phyloP scores from a whole-genome alignment of 2,113 vertebrate species.

The Hoplias malabaricus region DNA sequence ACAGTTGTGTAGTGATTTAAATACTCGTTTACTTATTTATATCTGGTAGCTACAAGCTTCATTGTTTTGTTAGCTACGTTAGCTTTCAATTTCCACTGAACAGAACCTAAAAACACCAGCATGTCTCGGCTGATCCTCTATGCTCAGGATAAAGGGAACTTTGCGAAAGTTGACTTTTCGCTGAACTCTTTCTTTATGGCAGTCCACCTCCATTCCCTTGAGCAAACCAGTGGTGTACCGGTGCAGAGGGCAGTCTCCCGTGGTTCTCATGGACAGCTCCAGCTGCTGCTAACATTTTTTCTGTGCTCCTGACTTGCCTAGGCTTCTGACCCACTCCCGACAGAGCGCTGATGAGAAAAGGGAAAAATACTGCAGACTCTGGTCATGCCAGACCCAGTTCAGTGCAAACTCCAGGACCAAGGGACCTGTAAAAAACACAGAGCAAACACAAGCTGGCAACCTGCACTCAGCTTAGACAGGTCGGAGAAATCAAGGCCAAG shows the following conservation, averaged over 20 bases:
- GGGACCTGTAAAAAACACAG: conserved; percentile 45
- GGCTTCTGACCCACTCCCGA: conserved; percentile 46
- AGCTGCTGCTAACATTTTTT: background rate
- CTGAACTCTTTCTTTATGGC: background rate
- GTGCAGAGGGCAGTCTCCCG: background rate
- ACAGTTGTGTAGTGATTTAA: no score
- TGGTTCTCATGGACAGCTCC: background rate
- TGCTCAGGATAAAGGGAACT: background rate
- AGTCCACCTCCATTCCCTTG: background rate
- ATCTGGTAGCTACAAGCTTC: no score
- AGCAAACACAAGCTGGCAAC: conserved; percentile 53
- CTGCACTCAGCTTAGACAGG: conserved; percentile 48
- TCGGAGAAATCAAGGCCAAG: conserved; percentile 10
- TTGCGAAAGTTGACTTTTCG: background rate
- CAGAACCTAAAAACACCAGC: background rate
- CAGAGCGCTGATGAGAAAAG: conserved; percentile 59
- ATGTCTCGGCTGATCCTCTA: background rate
- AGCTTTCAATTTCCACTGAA: background rate
- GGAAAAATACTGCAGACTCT: conserved; percentile 57
- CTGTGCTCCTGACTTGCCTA: background rate
- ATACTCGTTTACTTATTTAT: no score
- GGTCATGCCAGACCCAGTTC: conserved; percentile 50
- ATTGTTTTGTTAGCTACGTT: background rate
- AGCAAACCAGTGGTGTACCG: background rate
- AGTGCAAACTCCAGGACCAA: conserved; percentile 35